These are phyloP conservation scores for Coptodon bakossiorum DNA, from an alignment of 2,113 vertebrate species.

Conservation along the genomic window DNA sequence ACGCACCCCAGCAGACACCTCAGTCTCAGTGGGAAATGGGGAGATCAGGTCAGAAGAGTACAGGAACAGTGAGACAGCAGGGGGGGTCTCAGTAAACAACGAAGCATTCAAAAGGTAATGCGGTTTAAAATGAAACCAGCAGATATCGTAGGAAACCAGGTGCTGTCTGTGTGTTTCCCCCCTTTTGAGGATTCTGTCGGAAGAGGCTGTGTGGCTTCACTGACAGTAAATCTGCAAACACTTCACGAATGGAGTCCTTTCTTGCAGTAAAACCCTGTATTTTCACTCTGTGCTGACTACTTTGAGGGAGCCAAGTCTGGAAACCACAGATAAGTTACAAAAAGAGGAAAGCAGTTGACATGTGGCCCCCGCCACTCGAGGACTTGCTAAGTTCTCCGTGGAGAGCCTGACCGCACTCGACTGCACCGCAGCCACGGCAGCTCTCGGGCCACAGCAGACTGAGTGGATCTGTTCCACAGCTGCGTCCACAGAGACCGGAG, in stretches of 20 bases:
- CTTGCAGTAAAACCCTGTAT: neutral
- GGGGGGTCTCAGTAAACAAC: neutral
- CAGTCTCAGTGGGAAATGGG: neutral
- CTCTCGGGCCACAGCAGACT: neutral
- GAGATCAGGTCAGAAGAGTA: neutral
- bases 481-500: conserved; percentile 23
- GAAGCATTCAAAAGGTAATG: neutral
- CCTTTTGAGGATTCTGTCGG: neutral
- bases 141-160: neutral
- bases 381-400: neutral
- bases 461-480: conserved; percentile 53
- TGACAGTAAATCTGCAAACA: neutral
- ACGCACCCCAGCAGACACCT: conserved; percentile 1
- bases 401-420: neutral
- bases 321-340: neutral
- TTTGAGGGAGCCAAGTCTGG: neutral
- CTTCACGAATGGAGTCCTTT: neutral
- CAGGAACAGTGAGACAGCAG: neutral
- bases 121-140: neutral
- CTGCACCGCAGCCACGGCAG: conserved; percentile 2
- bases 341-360: neutral
- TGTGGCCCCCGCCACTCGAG: neutral
- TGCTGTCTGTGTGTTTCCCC: neutral
- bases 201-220: neutral
- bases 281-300: neutral